Evolutionary conservation across 2,797 vertebrate genomes (phyloP), one percentile per base, ranked within the genome.

Genomic region (Crax fasciolata): DNA sequence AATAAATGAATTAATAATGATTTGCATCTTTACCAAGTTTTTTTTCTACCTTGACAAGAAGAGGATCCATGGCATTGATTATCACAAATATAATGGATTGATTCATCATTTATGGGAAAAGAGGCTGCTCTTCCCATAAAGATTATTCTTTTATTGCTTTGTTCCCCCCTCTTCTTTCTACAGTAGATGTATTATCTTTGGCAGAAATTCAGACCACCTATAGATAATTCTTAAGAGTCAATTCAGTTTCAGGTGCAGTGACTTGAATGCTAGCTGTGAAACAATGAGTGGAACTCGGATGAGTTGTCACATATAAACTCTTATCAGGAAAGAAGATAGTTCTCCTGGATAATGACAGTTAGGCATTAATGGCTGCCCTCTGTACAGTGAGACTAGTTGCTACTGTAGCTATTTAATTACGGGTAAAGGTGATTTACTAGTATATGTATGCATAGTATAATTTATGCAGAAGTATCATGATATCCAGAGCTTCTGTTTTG

Each of bases 41-140:
- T 85, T 63, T 94, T 92, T 91, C 87, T 94, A 71, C 83, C 74
- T 96, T 97, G 97, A 98, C 97, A 65, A 96, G 96, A 97, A 97
- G 93, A 98, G 96, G 93, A 97, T 97, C 97, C 96, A 97, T 96
- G 94, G 75, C 95, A 98, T 98, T 97, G 98, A 98, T 98, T 97
- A 98, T 98, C 89, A 97, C 96, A 98, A 98, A 98, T 98, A 97
- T 97, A 98, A 97, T 96, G 95, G 97, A 98, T 98, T 97, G 97
- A 96, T 98, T 98, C 96, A 96, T 97, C 98, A 97, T 97, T 98
- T 98, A 98, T 98, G 98, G 98, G 98, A 98, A 98, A 97, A 92
- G 93, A 96, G 70, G 83, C 91, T 96, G 84, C 90, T 96, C 96
- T 98, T 98, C 97, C 98, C 97, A 98, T 98, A 98, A 98, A 97